Evolutionary conservation across 2,113 vertebrate species (phyloP).

Genomic region (Stigmatopora nigra): DNA sequence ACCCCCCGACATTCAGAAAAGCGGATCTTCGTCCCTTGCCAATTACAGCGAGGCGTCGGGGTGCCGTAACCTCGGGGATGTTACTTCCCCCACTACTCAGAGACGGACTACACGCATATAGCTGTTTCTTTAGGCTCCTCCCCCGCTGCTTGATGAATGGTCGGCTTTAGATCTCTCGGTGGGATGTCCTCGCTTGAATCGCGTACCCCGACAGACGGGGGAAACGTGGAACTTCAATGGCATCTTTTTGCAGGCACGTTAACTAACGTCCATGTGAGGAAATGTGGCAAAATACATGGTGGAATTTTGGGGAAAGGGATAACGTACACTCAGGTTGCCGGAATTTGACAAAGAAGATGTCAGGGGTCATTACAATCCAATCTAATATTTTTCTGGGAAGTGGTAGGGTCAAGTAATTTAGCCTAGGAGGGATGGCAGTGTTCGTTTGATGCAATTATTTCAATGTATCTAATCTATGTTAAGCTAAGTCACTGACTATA

Average conservation of each 20-base stretch:
- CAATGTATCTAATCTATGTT: too few species aligned
- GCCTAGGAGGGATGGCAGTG: too few species aligned
- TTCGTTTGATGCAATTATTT: too few species aligned
- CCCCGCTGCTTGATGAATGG: conserved; percentile 52
- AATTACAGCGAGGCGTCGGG: conserved; percentile 32
- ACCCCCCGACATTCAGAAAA: conserved; percentile 24
- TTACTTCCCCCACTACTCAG: conserved; percentile 23
- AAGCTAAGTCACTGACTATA: too few species aligned
- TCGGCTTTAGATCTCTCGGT: conserved; percentile 43
- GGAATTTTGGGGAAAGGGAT: too few species aligned
- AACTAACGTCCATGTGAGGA: conserved; percentile 3
- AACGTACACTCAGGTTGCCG: too few species aligned
- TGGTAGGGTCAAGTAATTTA: too few species aligned
- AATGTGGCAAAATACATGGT: too few species aligned
- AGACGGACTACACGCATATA: conserved; percentile 26
- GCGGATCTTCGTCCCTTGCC: conserved; percentile 19
- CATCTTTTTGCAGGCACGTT: conserved; percentile 13
- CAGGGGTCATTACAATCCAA: too few species aligned
- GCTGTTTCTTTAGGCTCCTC: conserved; percentile 18
- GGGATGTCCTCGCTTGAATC: conserved; percentile 53
- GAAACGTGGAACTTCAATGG: conserved; percentile 47
- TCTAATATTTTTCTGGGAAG: too few species aligned
- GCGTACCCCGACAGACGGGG: conserved; percentile 54
- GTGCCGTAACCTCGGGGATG: conserved; percentile 42
- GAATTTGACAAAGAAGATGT: too few species aligned